Evolutionary conservation across 2,797 vertebrate species (phyloP).

Genomic region (Acipenser oxyrinchus): DNA sequence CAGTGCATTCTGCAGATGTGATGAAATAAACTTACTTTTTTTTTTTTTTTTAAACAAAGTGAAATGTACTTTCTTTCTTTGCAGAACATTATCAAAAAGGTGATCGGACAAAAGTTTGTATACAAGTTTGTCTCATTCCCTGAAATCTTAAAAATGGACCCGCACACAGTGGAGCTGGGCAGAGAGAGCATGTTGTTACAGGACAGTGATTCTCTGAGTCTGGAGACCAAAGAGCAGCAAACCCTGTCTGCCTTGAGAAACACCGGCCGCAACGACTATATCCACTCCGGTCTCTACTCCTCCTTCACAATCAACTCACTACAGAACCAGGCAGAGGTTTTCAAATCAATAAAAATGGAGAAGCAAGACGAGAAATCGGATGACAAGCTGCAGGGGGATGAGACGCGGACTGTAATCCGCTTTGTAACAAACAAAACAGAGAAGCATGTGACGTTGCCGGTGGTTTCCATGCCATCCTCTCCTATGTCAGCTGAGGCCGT

Average conservation of each 20-base stretch:
- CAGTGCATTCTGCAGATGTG: too few species aligned
- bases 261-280: conserved; percentile 76
- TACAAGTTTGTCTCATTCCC: conserved; percentile 72
- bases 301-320: conserved; percentile 83
- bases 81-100: conserved; percentile 96
- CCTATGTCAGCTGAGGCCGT: conserved; percentile 50
- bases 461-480: conserved; percentile 58
- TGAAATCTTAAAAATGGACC: conserved; percentile 69
- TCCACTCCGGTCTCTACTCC: conserved; percentile 83
- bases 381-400: conserved; percentile 57
- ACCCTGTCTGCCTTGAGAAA: conserved; percentile 55
- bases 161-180: conserved; percentile 58
- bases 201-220: conserved; percentile 54
- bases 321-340: conserved; percentile 68
- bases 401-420: conserved; percentile 86
- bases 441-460: conserved; percentile 50
- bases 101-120: conserved; percentile 73
- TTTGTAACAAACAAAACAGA: conserved; percentile 76
- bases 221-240: conserved; percentile 61
- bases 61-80: conserved; percentile 15
- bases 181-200: conserved; percentile 65
- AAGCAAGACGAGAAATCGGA: conserved; percentile 44
- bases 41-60: too few species aligned
- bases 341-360: conserved; percentile 70
- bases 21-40: too few species aligned